Conservation (phyloP, 1,140 invertebrate genomes). For the Brachionus plicatilis region DNA sequence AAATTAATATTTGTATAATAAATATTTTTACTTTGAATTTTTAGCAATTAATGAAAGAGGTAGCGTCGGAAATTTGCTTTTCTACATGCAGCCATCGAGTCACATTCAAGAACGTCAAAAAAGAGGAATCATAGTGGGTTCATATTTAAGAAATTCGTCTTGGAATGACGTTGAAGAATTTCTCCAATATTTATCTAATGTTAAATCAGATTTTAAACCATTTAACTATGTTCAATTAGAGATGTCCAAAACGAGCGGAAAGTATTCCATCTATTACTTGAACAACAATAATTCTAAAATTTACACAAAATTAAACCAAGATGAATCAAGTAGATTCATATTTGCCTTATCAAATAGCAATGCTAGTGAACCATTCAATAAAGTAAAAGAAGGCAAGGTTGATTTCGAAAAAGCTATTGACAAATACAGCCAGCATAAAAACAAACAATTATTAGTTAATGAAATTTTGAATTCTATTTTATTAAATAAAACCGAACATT, state of each 20-base stretch:
- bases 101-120: not conserved
- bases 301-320: not conserved
- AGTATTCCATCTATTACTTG: conserved; percentile 18
- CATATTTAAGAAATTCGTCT: conserved; percentile 14
- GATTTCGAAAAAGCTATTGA: not conserved
- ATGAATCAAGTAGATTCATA: not conserved
- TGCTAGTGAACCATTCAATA: not conserved
- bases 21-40: not conserved
- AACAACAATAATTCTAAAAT: conserved; percentile 18
- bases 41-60: conserved; percentile 35
- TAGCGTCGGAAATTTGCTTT: conserved; percentile 20
- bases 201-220: conserved; percentile 29
- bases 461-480: not conserved
- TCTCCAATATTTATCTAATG: not conserved
- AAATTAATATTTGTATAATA: too few relatives aligned
- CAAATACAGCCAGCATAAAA: not conserved
- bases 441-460: conserved; percentile 11
- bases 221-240: conserved; percentile 34
- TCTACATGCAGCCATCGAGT: conserved; percentile 20
- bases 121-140: not conserved
- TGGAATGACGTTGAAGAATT: not conserved
- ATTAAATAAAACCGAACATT: not conserved
- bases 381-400: not conserved
- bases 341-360: conserved; percentile 28
- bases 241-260: conserved; percentile 1